Conservation (phyloP, 2,113 vertebrate species). For the Grantiella picta region DNA sequence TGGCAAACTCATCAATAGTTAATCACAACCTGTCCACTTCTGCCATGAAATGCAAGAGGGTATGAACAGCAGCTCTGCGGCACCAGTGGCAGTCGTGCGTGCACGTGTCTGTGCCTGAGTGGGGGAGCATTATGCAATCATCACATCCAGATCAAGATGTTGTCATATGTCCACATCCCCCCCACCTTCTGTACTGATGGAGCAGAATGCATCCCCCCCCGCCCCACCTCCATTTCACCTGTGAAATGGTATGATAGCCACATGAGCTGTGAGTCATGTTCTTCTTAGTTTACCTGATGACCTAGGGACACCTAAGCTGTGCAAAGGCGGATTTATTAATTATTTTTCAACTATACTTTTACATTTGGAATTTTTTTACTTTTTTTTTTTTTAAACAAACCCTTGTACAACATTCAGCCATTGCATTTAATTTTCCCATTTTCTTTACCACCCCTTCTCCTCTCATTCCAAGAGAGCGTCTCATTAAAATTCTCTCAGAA, state of each 20-base stretch:
- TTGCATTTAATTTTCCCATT: constrained; percentile 21
- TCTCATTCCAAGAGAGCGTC: not conserved
- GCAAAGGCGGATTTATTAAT: constrained; percentile 28
- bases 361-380: not conserved
- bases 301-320: constrained; percentile 42
- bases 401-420: constrained; percentile 2
- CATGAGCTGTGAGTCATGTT: not conserved
- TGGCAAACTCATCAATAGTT: constrained; percentile 63
- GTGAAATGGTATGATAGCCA: accelerated
- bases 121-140: not conserved
- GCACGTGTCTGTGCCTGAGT: not conserved
- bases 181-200: not conserved
- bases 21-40: constrained; percentile 57
- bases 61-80: not conserved
- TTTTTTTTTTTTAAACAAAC: constrained; percentile 29
- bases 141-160: not conserved
- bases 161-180: accelerated
- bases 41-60: not conserved
- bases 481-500: constrained; percentile 31
- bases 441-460: not conserved
- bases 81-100: not conserved
- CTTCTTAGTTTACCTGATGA: not conserved
- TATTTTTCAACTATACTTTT: constrained; percentile 28
- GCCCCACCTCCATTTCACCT: not conserved
- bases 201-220: not conserved